Evolutionary conservation across 2,113 vertebrate species (phyloP).

Genomic region (Oriolus oriolus): DNA sequence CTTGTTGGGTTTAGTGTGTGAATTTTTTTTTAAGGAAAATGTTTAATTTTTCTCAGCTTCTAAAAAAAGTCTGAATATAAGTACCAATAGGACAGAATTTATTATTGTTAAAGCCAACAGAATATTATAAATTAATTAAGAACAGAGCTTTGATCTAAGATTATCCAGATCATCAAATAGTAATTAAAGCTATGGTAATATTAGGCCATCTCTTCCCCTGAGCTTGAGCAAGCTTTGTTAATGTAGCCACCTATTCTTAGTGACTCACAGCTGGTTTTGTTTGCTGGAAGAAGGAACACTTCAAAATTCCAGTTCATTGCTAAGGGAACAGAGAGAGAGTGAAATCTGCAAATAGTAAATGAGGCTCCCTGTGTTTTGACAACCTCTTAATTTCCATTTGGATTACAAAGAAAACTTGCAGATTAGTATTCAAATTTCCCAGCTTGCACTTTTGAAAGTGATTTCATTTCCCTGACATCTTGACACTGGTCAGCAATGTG

Average conservation of each 20-base stretch:
- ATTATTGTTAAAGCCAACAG: background rate
- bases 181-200: conserved; percentile 23
- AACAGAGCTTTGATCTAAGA: background rate
- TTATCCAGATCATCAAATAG: background rate
- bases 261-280: background rate
- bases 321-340: background rate
- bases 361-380: background rate
- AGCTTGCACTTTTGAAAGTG: background rate
- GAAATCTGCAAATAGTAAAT: conserved; percentile 19
- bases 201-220: background rate
- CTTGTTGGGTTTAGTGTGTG: background rate
- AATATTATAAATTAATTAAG: background rate
- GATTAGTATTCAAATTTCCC: background rate
- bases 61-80: background rate
- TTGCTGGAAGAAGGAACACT: background rate
- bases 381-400: background rate
- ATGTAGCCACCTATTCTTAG: background rate
- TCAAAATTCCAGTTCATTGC: conserved; percentile 32
- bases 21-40: background rate
- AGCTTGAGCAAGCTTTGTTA: conserved; percentile 1
- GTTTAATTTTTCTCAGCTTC: background rate
- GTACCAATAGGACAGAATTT: background rate
- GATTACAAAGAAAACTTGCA: conserved; percentile 2
- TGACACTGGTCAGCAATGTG: background rate
- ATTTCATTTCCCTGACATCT: background rate